These are phyloP conservation scores for Rhynchotus rufescens DNA, from an alignment of 2,797 vertebrate species.

Conservation along the genomic window DNA sequence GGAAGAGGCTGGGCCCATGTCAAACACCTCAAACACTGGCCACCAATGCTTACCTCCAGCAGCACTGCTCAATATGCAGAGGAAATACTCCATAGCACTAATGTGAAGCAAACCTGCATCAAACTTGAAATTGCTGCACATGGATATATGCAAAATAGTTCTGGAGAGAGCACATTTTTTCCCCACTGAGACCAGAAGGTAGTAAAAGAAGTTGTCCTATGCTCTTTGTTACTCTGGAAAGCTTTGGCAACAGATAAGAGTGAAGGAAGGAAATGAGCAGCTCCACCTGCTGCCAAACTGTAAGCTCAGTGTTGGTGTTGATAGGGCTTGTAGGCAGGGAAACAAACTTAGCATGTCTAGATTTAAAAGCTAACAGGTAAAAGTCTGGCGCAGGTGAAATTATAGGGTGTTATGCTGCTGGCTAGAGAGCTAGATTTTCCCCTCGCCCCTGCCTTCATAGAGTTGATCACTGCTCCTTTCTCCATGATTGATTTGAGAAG, in stretches of 20 bases:
- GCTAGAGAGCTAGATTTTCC: not conserved
- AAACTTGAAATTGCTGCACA: not conserved
- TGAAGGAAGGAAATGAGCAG: not conserved
- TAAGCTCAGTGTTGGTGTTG: not conserved
- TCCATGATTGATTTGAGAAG: not conserved
- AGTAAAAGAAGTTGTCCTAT: not conserved
- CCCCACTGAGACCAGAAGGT: not conserved
- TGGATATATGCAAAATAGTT: not conserved
- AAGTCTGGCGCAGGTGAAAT: not conserved
- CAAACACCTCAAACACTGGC: not conserved
- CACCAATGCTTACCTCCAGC: not conserved
- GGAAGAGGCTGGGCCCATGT: not conserved
- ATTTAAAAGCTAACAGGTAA: not conserved
- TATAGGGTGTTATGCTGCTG: fast-evolving
- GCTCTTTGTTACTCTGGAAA: not conserved
- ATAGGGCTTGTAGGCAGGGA: not conserved
- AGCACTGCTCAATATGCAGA: not conserved
- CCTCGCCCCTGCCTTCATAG: not conserved
- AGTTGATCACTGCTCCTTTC: not conserved
- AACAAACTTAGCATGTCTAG: not conserved
- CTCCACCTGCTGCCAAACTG: not conserved
- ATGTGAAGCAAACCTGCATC: not conserved
- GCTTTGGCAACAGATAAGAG: not conserved
- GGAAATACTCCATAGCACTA: not conserved
- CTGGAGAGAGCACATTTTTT: not conserved